phyloP scores from a whole-genome alignment of 2,888 invertebrate species.

The Harmothoe impar region DNA sequence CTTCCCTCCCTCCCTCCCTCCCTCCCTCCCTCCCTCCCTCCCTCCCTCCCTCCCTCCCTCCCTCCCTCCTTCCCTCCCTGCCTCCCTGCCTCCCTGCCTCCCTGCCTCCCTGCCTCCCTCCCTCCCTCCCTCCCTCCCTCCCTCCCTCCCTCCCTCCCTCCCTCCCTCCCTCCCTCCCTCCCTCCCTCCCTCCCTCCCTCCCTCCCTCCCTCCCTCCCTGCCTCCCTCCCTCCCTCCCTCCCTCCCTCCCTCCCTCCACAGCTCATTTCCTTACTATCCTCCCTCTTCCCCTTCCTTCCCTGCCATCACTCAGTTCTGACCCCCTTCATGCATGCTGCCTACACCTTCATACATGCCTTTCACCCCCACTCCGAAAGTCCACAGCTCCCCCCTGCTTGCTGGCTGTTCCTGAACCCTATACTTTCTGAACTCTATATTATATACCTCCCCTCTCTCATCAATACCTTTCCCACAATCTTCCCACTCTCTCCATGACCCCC shows the following conservation, averaged over 20 bases:
- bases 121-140: constrained; percentile 45
- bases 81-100: constrained; percentile 36
- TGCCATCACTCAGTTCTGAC: not conserved
- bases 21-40: constrained; percentile 44
- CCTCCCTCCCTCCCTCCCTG: constrained; percentile 29
- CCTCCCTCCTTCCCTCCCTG: constrained; percentile 36
- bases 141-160: constrained; percentile 45
- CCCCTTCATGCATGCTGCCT: too few species aligned
- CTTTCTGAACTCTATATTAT: too few species aligned
- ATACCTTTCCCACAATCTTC: too few species aligned
- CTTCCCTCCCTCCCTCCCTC: constrained; percentile 49
- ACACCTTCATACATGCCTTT: too few species aligned
- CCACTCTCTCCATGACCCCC: constrained; percentile 3
- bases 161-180: constrained; percentile 47
- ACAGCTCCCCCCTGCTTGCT: too few species aligned
- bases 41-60: constrained; percentile 47
- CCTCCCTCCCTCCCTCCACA: constrained; percentile 12
- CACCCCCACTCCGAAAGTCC: too few species aligned
- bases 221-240: constrained; percentile 33
- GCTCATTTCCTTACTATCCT: not conserved
- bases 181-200: constrained; percentile 45
- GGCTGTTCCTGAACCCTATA: too few species aligned
- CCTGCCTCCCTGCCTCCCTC: constrained; percentile 36
- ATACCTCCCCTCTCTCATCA: too few species aligned
- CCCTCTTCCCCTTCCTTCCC: not conserved